Evolutionary conservation across 1,140 invertebrate species (phyloP), one percentile per base, ranked within the genome.

Genomic region (Drosophila navojoa): DNA sequence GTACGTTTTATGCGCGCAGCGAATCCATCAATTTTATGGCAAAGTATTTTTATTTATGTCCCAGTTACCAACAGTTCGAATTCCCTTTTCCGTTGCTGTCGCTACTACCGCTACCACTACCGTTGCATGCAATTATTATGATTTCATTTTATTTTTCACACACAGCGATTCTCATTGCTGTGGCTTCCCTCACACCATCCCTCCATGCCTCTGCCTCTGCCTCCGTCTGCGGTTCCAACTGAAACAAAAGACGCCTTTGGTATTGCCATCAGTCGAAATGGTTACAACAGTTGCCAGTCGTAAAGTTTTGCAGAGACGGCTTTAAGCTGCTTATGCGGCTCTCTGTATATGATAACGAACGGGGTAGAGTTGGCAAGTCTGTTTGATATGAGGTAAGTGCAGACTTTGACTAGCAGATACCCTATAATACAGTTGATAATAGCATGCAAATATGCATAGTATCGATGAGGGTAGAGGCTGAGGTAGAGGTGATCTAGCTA

Each of bases 1-100:
- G 49, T 53, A 16, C 16, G 32, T 45, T 59, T 73, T 76, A 66
- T 69, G 76, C 80, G 77, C 68, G 75, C 55, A 87, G 54, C 75
- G 82, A 87, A 86, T 86, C 82, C 82, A 87, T 86, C 82, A 86
- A 86, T 86, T 87, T 86, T 79, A 87, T 81, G 52, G 54, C 76
- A 70, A 68, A 70, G 76, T 79, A 70, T 86, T 86, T 81, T 70
- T 70, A 61, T 70, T 70, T 44, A 25, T 35, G 44, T 53, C 50
- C 49, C 76, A 76, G 66, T 58, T 61, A 35, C 38, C 38, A 61
- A 11, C 29, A 55, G 50, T 70, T 52, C 45, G 50, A 13, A 50
- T 50, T 38, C 16, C 61, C 53, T 38, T 66, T 49, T 13, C 32
- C 32, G 32, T 32, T 38, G 35, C 35, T 38, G 35, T 9, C 7